Evolutionary conservation across 2,113 vertebrate species (phyloP), one percentile per base, ranked within the genome.

Genomic region (Megaleporinus macrocephalus): DNA sequence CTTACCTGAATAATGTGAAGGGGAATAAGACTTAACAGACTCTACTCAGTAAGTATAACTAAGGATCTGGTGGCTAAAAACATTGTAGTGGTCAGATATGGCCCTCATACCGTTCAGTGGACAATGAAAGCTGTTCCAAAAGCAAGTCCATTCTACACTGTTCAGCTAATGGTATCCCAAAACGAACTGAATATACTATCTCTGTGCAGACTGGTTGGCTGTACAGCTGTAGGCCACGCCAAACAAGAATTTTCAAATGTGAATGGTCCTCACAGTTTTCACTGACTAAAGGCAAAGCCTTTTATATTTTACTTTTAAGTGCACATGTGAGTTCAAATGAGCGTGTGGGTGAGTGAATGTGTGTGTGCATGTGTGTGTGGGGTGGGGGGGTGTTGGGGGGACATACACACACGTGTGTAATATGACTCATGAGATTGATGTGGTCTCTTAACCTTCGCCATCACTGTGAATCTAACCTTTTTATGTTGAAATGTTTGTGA

Each of bases 401-500:
- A 49, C 10, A 44, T 63, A 55, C 30, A 24, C 29, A 83, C 73
- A 68, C 71, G 65, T 88, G 20, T 74, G 57, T 79, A 70, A 53
- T 71, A 68, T 84, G 76, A 78, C 68, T 63, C 57, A 86, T 71
- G 27, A 85, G 80, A 57, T 90, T 90, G 89, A 87, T 88, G 90
- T 89, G 91, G 78, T 79, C 84, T 89, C 87, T 91, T 92, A 89
- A 87, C 87, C 69, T 90, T 89, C 83, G 87, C 89, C 93, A 91
- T 93, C 93, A 94, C 93, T 95, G 94, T 95, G 93, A 93, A 86
- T 90, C 90, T 92, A 93, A 93, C 88, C 80, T 90, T 86, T 90
- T 90, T 87, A 87, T 89, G 70, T 88, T 87, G 88, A 92, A 76
- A 84, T 93, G 86, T 91, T 87, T 94, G 93, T 95, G 91, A 94